Conservation (phyloP, 2,888 invertebrate species). For the Phyllotreta striolata region DNA sequence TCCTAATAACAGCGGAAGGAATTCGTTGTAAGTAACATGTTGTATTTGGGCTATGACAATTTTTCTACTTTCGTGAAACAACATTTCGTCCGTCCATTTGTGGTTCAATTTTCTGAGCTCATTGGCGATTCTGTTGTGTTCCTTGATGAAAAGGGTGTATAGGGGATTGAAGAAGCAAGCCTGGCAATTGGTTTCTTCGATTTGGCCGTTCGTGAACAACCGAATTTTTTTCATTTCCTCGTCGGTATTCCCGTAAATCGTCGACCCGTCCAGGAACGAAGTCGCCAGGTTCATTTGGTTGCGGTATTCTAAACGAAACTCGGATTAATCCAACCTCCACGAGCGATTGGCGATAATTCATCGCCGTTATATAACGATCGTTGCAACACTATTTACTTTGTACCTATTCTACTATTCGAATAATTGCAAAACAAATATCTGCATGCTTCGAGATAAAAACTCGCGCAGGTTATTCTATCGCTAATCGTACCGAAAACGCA, state of each 20-base stretch:
- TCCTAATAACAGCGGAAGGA: conserved; percentile 79
- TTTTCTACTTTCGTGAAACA: conserved; percentile 79
- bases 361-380: neutral
- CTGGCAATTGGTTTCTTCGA: conserved; percentile 72
- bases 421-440: neutral
- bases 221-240: conserved; percentile 74
- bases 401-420: neutral
- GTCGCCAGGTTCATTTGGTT: conserved; percentile 89
- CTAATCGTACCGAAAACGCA: conserved; percentile 70
- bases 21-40: conserved; percentile 86
- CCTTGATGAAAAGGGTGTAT: conserved; percentile 75
- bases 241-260: conserved; percentile 80
- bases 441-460: neutral
- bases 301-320: conserved; percentile 65
- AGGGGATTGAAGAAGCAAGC: conserved; percentile 74
- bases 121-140: conserved; percentile 82
- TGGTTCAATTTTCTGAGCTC: conserved; percentile 74
- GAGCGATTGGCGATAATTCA: neutral
- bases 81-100: conserved; percentile 80
- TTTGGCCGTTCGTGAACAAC: conserved; percentile 75
- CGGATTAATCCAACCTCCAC: neutral
- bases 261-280: conserved; percentile 83
- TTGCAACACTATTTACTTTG: conserved; percentile 9
- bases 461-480: conserved; percentile 4
- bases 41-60: conserved; percentile 82